Evolutionary conservation across 2,797 vertebrate genomes (phyloP).

Genomic region (Balearica regulorum): DNA sequence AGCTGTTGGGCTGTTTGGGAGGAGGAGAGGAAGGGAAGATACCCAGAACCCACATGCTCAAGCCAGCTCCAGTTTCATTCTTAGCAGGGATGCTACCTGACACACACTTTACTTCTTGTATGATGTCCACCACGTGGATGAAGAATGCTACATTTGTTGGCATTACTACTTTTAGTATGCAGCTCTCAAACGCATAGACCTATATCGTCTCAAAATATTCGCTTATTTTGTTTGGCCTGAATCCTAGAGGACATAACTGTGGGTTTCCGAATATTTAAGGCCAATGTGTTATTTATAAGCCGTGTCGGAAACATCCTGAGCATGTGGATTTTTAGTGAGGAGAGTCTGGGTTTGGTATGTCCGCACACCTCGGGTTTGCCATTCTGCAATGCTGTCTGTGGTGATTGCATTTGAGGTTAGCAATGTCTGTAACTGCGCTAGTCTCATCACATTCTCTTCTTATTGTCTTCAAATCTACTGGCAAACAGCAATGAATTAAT

Average conservation of each 20-base stretch:
- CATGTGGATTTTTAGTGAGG: conserved; percentile 43
- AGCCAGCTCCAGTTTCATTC: background rate
- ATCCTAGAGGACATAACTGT: conserved; percentile 53
- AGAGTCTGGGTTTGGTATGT: conserved; percentile 20
- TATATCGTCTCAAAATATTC: background rate
- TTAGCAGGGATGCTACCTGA: background rate
- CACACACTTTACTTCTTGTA: background rate
- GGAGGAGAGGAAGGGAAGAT: background rate
- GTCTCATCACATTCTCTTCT: background rate
- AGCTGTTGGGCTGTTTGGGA: background rate
- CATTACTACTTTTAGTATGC: background rate
- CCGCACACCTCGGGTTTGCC: background rate
- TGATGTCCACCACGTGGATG: background rate
- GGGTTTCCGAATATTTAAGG: conserved; percentile 62
- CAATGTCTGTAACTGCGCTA: background rate
- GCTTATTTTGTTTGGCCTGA: conserved; percentile 35
- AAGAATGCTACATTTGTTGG: background rate
- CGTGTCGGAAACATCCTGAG: conserved; percentile 38
- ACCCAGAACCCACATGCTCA: background rate
- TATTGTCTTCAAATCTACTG: background rate
- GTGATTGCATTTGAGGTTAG: background rate
- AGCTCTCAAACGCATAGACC: background rate
- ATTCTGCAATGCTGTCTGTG: background rate
- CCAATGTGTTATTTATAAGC: conserved; percentile 61
- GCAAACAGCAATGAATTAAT: background rate